phyloP scores from a whole-genome alignment of 2,888 invertebrate species.

The Lasioglossum lativentre region DNA sequence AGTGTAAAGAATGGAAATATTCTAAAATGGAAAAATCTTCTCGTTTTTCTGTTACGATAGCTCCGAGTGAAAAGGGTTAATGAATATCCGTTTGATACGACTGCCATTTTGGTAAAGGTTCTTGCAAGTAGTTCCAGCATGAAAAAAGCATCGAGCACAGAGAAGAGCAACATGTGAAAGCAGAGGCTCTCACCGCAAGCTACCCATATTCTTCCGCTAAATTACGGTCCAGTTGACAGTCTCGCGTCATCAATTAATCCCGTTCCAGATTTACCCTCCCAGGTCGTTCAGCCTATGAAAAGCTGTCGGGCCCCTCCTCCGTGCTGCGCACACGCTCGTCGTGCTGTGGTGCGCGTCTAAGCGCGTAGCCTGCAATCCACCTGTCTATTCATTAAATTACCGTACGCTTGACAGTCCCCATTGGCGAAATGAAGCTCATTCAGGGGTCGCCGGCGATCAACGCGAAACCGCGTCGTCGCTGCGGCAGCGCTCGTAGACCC shows the following conservation, averaged over 20 bases:
- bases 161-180: background rate
- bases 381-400: background rate
- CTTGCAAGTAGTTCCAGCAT: background rate
- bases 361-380: constrained; percentile 7
- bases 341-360: background rate
- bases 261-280: constrained; percentile 8
- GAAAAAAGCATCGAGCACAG: background rate
- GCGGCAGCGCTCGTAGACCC: background rate
- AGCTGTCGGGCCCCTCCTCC: background rate
- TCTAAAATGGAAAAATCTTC: too few species aligned
- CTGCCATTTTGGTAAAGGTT: background rate
- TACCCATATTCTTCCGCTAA: background rate
- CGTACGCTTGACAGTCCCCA: background rate
- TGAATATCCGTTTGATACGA: background rate
- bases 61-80: too few species aligned
- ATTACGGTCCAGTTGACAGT: background rate
- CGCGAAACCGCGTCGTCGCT: constrained; percentile 5
- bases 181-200: background rate
- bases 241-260: constrained; percentile 5
- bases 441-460: constrained; percentile 34
- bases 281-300: background rate
- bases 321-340: too few species aligned
- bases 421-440: constrained; percentile 27
- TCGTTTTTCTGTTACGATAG: too few species aligned
- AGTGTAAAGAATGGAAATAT: too few species aligned